These are phyloP conservation scores for Otocyon megalotis DNA, from an alignment of 2,113 vertebrate species.

Conservation along the genomic window DNA sequence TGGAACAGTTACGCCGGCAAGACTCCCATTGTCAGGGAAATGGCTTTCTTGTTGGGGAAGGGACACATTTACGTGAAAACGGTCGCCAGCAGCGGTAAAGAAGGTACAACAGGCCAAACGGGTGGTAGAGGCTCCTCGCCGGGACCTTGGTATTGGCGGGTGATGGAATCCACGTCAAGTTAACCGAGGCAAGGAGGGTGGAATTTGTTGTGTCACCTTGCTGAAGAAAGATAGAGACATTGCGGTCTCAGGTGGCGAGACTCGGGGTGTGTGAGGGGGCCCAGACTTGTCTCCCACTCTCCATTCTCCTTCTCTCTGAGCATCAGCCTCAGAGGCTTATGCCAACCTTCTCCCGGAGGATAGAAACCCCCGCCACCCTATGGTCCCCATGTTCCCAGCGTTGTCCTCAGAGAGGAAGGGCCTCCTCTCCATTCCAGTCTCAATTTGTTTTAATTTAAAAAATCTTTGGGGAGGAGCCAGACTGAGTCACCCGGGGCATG, in stretches of 20 bases:
- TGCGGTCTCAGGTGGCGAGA: not conserved
- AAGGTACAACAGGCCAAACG: not conserved
- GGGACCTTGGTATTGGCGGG: not conserved
- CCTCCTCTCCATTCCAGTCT: not conserved
- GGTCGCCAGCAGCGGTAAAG: not conserved
- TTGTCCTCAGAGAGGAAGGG: not conserved
- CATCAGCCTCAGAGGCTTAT: not conserved
- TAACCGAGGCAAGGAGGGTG: not conserved
- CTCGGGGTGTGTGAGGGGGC: not conserved
- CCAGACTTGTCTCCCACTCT: not conserved
- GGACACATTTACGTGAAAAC: not conserved
- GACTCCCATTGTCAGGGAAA: not conserved
- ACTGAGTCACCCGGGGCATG: not conserved
- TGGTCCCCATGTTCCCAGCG: not conserved
- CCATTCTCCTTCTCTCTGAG: not conserved
- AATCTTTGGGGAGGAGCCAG: not conserved
- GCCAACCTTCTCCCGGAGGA: not conserved
- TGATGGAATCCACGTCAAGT: not conserved
- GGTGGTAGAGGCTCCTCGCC: not conserved
- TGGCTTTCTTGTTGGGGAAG: slow-evolving; percentile 1
- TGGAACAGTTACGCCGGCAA: not conserved
- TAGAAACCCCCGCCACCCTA: not conserved
- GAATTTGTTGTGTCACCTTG: not conserved
- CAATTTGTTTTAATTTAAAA: not conserved
- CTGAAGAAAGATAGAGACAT: not conserved